phyloP scores from a whole-genome alignment of 1,140 invertebrate genomes.

The Magallana ariakensis region DNA sequence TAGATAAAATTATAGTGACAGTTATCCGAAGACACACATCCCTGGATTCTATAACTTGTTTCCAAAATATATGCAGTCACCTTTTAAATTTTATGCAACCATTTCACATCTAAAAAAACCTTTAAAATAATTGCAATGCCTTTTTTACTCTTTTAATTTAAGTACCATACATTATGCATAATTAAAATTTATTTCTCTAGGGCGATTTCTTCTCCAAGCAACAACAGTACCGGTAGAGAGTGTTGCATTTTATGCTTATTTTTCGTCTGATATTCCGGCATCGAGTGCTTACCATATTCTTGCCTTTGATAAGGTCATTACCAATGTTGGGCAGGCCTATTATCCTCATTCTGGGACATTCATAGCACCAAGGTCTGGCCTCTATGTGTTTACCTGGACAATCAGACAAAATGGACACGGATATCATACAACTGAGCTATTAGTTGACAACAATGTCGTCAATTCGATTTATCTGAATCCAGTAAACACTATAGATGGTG shows the following conservation, averaged over 20 bases:
- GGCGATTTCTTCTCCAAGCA: not conserved
- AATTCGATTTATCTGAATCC: not conserved
- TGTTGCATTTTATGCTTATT: conserved; percentile 8
- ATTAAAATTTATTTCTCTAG: not conserved
- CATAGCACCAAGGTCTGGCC: not conserved
- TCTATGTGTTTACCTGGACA: conserved; percentile 34
- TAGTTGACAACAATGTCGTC: not conserved
- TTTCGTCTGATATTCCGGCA: not conserved
- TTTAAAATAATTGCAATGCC: too few relatives aligned
- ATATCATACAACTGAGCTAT: not conserved
- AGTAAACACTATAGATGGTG: not conserved
- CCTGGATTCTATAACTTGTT: too few relatives aligned
- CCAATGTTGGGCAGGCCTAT: conserved; percentile 6
- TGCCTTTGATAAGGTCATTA: not conserved
- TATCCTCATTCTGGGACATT: not conserved
- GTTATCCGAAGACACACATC: too few relatives aligned
- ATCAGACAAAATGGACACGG: not conserved
- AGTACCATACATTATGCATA: too few relatives aligned
- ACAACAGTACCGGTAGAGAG: not conserved
- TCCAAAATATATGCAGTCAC: too few relatives aligned
- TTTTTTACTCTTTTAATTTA: too few relatives aligned
- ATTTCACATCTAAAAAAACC: too few relatives aligned
- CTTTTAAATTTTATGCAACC: too few relatives aligned
- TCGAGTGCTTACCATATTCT: not conserved
- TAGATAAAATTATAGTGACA: too few relatives aligned